Evolutionary conservation across 2,888 invertebrate species (phyloP), one percentile per base, ranked within the genome.

Genomic region (Molanna angustata): DNA sequence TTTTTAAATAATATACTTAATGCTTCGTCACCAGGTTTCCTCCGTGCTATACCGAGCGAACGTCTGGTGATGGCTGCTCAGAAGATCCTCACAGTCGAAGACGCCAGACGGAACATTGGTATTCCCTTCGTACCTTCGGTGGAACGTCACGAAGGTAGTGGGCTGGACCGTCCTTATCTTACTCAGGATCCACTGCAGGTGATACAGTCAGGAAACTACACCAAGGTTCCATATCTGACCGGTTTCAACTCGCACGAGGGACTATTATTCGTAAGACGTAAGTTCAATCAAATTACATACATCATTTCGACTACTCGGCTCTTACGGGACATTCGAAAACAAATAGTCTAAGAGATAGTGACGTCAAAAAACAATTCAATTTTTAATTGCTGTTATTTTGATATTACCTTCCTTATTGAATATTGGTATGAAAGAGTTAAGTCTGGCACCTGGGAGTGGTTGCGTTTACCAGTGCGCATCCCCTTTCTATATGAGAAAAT

Each of bases 231-330:
- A 1, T 76, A 83, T 61, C 74, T 85, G 58, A 78, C 80, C 0
- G 85, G 85, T 1, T 80, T 80, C 62, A 84, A 83, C 54, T 80
- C 82, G 1, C 80, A 84, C 59, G 85, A 85, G 61, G 84, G 83
- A n/a, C 77, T 82, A 64, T 73, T 82, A 22, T 71, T 82, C n/a
- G 77, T 82, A 47, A 67, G 79, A 71, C 72, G 82, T 82, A 63
- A 75, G 74, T 54, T 37, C 2, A 11, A 16, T 35, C n/a, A n/a
- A n/a, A n/a, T n/a, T n/a, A n/a, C n/a, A n/a, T n/a, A n/a, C n/a
- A n/a, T n/a, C n/a, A n/a, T n/a, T n/a, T n/a, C n/a, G n/a, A n/a
- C n/a, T n/a, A n/a, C n/a, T n/a, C n/a, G n/a, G n/a, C n/a, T n/a
- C n/a, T n/a, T n/a, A n/a, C n/a, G n/a, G n/a, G n/a, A n/a, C n/a